These are phyloP conservation scores for Candidula unifasciata DNA, from an alignment of 2,888 invertebrate species.

Conservation along the genomic window DNA sequence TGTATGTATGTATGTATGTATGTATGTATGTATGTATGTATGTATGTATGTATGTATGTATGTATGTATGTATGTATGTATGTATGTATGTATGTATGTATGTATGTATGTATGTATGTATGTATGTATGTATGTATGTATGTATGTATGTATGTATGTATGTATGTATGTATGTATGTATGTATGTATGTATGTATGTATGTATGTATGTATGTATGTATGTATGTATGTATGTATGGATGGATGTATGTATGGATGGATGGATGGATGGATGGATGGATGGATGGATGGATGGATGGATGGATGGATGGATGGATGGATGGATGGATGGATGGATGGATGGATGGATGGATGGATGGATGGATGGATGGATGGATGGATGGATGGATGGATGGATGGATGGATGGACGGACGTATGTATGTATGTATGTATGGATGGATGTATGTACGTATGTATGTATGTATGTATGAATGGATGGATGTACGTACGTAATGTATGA, in stretches of 20 bases:
- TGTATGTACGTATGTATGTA: no score
- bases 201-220: conserved; percentile 29
- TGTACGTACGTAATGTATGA: no score
- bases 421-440: no score
- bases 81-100: not conserved
- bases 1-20: no score
- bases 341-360: conserved; percentile 11
- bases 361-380: not conserved
- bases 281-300: conserved; percentile 5
- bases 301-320: conserved; percentile 14
- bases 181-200: conserved; percentile 37
- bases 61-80: conserved; percentile 3
- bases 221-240: no score
- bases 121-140: not conserved
- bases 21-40: conserved; percentile 15
- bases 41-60: not conserved
- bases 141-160: conserved; percentile 10
- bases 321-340: not conserved
- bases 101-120: conserved; percentile 3
- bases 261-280: not conserved
- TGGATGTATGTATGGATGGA: no score
- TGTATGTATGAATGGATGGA: no score
- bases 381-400: no score
- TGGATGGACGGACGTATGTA: no score
- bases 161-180: conserved; percentile 27